Evolutionary conservation across 30 jellyfish, hydroid and myxozoan genomes (phyloP).

Genomic region (Cassiopea xamachana): DNA sequence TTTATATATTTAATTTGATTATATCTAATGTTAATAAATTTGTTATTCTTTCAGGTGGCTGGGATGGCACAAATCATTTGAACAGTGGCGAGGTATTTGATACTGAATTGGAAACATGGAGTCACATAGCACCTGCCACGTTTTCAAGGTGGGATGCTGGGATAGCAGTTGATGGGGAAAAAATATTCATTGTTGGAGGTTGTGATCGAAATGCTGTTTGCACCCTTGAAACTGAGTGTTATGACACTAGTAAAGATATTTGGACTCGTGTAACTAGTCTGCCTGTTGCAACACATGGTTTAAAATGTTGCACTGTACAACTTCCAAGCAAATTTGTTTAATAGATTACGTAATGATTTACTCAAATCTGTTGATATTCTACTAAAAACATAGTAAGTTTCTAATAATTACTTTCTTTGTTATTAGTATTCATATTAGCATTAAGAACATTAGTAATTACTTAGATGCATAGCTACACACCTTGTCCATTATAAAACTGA

Average conservation of each 20-base stretch:
- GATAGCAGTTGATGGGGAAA: slow-evolving; percentile 88
- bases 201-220: slow-evolving; percentile 95
- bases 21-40: not conserved
- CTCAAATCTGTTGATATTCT: too few relatives aligned
- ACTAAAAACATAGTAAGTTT: too few relatives aligned
- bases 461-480: too few relatives aligned
- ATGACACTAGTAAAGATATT: slow-evolving; percentile 74
- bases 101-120: slow-evolving; percentile 87
- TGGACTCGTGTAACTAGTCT: slow-evolving; percentile 90
- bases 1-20: too few relatives aligned
- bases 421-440: too few relatives aligned
- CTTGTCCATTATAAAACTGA: too few relatives aligned
- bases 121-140: slow-evolving; percentile 81
- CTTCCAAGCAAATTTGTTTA: slow-evolving; percentile 91
- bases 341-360: not conserved
- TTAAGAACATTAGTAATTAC: too few relatives aligned
- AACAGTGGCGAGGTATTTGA: slow-evolving; percentile 89
- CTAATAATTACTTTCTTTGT: too few relatives aligned
- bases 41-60: slow-evolving; percentile 78
- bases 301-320: slow-evolving; percentile 90
- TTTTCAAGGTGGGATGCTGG: slow-evolving; percentile 99
- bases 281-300: slow-evolving; percentile 97
- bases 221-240: slow-evolving; percentile 95
- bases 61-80: slow-evolving; percentile 97
- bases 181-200: slow-evolving; percentile 90